Evolutionary conservation across 2,113 vertebrate species (phyloP).

Genomic region (Poecile atricapillus): DNA sequence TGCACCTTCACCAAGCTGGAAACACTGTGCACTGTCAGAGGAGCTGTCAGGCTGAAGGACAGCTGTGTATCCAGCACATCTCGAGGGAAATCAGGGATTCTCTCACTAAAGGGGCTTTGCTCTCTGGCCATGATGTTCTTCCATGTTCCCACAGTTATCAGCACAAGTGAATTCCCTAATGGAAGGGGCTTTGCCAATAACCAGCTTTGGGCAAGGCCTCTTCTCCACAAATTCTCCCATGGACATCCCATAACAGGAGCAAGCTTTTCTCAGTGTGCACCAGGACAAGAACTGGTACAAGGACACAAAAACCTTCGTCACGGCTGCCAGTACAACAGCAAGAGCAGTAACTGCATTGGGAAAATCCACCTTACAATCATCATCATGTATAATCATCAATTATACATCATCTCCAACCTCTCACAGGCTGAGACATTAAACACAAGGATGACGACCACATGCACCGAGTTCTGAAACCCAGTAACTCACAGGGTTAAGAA

Average conservation of each 20-base stretch:
- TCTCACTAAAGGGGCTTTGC: background rate
- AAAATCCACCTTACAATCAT: background rate
- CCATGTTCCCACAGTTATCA: background rate
- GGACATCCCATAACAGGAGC: too few relatives aligned
- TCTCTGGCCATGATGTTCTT: background rate
- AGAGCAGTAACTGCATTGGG: background rate
- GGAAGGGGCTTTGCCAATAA: background rate
- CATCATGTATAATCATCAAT: background rate
- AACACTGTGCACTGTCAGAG: background rate
- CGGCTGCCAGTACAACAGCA: background rate
- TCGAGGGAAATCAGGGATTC: background rate
- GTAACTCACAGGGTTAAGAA: background rate
- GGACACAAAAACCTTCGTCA: background rate
- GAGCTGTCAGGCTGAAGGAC: background rate
- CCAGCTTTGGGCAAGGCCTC: background rate
- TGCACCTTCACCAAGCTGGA: background rate
- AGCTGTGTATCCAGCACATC: background rate
- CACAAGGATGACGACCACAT: fast-evolving
- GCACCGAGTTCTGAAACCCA: background rate
- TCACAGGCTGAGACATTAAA: background rate
- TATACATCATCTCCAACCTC: background rate
- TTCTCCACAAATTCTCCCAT: background rate
- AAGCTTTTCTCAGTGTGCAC: background rate
- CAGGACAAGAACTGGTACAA: background rate
- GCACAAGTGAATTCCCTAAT: background rate